Conservation (phyloP, 2,113 vertebrate genomes). For the Callaeas wilsoni region DNA sequence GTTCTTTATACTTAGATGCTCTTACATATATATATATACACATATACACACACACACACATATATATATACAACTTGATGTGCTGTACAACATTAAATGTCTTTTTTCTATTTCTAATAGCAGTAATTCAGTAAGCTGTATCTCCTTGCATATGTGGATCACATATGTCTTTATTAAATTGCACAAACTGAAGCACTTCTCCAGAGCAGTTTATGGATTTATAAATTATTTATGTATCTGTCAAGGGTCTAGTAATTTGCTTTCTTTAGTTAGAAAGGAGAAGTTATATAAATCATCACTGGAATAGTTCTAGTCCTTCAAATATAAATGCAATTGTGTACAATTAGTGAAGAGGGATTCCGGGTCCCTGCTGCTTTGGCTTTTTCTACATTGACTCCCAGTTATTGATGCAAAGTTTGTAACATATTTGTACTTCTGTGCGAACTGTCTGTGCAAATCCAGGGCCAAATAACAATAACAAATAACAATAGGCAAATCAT, state of each 20-base stretch:
- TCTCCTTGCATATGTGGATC: background rate
- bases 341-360: background rate
- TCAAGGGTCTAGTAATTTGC: background rate
- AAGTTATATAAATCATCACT: background rate
- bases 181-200: background rate
- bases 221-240: background rate
- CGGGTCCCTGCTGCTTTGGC: background rate
- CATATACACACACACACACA: background rate
- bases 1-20: background rate
- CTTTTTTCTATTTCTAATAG: background rate
- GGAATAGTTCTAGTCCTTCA: background rate
- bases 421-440: background rate
- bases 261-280: background rate
- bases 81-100: accelerated
- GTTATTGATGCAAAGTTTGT: background rate
- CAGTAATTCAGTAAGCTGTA: background rate
- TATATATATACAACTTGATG: background rate
- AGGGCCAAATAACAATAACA: background rate
- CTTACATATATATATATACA: no score
- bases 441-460: background rate
- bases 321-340: background rate
- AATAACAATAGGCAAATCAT: background rate
- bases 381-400: background rate
- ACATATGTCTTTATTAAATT: background rate
- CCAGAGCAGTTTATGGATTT: background rate